Base-by-base conservation (phyloP, 2,113 vertebrate species). In the Tor tambroides region DNA sequence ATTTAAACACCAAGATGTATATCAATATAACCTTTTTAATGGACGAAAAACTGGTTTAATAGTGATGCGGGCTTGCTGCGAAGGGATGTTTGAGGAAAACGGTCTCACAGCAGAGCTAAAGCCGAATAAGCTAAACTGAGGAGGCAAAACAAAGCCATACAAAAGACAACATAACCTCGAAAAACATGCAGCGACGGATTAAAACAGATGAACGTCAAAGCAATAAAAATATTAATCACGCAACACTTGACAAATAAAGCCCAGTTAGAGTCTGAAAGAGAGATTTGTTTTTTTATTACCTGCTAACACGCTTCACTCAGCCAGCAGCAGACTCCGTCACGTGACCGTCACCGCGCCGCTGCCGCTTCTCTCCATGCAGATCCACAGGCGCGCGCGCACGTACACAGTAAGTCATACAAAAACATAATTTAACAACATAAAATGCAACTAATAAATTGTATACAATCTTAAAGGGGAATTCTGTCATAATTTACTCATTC, bases 301-400 rank as follows among this genome's bases (percentile, higher is more conserved):
- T 96, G 94, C 94, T 94, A 95, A 94, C 93, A 93, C 93, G 93
- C 94, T 94, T 94, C 94, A 88, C 91, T 92, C 94, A 88, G 92
- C 92, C 93, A 94, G 93, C 92, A 93, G 94, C 90, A 95, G 94
- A 95, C 91, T 91, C 80, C 90, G 92, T 96, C 95, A 96, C 94
- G 95, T 96, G 95, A 95, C 91, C 23, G 84, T 76, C 80, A 87
- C 88, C 89, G 89, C 90, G 90, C 90, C 90, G 91, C 89, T 88
- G 92, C 89, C 26, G 91, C 91, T 88, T 89, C 89, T 83, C 80
- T 75, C 83, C 85, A 65, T 83, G 81, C 81, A 83, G 81, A 83
- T 83, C 81, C 28, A 35, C 19, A 83, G 81, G 81, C 81, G 81
- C 78, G 78, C 78, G 85, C 35, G 49, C 85, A 81, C 85, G 51